A percentile compares a stretch with the other conserved stretches of the same genome.
These are phyloP conservation scores for Pseudomyrmex sp. DNA, from an alignment of 1,140 invertebrate species.

Conservation along the genomic window DNA sequence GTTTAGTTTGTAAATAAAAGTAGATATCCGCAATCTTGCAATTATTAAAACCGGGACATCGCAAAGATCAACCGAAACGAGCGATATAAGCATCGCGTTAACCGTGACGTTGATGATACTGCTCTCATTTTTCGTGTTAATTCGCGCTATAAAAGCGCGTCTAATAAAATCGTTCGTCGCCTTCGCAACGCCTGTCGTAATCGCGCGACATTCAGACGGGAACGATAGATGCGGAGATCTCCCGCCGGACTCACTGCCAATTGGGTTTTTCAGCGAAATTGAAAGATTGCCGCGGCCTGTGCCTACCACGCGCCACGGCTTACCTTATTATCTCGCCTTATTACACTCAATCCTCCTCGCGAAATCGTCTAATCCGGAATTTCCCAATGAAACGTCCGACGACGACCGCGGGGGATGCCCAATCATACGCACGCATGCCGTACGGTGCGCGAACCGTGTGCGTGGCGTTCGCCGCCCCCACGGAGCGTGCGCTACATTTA, in stretches of 20 bases:
- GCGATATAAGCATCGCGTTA: conserved; percentile 40
- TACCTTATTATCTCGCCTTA: conserved; percentile 44
- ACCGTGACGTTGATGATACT: neutral
- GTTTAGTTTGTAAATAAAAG: no score
- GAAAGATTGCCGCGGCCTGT: conserved; percentile 63
- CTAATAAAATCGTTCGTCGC: conserved; percentile 47
- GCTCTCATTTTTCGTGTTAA: conserved; percentile 13
- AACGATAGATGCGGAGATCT: conserved; percentile 2
- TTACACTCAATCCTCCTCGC: conserved; percentile 57
- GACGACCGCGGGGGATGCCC: neutral
- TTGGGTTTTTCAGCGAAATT: conserved; percentile 56
- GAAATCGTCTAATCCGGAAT: conserved; percentile 62
- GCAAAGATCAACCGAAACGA: no score
- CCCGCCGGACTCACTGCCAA: conserved; percentile 30
- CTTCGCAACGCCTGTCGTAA: conserved; percentile 16
- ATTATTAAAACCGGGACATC: neutral
- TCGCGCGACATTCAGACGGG: conserved; percentile 23
- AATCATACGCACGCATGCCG: conserved; percentile 54
- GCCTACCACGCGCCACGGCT: conserved; percentile 9
- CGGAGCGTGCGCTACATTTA: conserved; percentile 44
- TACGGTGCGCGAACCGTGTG: neutral
- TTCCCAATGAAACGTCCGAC: conserved; percentile 42
- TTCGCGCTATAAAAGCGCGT: conserved; percentile 9
- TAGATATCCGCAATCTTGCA: neutral
- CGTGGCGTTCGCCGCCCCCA: conserved; percentile 29